Evolutionary conservation across 2,888 invertebrate species (phyloP), one percentile per base, ranked within the genome.

Genomic region (Drosophila bunnanda): DNA sequence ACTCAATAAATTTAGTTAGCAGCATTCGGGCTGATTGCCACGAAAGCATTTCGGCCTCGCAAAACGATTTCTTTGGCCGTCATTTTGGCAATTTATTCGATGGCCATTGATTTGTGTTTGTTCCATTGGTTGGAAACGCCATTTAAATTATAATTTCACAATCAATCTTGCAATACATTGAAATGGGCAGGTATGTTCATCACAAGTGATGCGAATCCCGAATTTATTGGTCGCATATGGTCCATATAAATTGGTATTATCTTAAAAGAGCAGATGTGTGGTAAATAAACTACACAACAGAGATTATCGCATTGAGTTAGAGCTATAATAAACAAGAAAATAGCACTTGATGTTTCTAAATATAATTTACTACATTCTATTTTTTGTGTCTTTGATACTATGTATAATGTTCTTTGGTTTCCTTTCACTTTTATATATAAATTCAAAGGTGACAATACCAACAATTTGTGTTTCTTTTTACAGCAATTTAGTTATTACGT

Each of bases 1-100:
- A 60, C 61, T 67, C 57, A 53, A 75, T 78, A 71, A 71, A 77
- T 75, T 76, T 44, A 53, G 64, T 64, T 67, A 61, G 53, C 57
- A 60, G 43, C 48, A 41, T 67, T 36, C 55, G 34, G 44, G 38
- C 39, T 54, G 67, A 67, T 67, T 67, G 67, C 39, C 67, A 28
- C 67, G 46, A 48, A 67, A 67, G 25, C 54, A 20, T 39, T 54
- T 48, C 30, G 25, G 43, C 15, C 34, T n/a, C 13, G 20, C 38
- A 50, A n/a, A 62, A 6, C 38, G 30, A 30, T 65, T 53, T 66
- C 32, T 65, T 64, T 30, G 20, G 34, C 46, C 38, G 44, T 48
- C 32, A 58, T 32, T 46, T 39, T 67, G 46, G 25, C 54, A 67
- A 67, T 67, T 67, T 55, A 55, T 67, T 38, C 38, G 20, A 34